These are phyloP conservation scores for Synergus itoensis DNA, from an alignment of 2,888 invertebrate species.

Conservation along the genomic window DNA sequence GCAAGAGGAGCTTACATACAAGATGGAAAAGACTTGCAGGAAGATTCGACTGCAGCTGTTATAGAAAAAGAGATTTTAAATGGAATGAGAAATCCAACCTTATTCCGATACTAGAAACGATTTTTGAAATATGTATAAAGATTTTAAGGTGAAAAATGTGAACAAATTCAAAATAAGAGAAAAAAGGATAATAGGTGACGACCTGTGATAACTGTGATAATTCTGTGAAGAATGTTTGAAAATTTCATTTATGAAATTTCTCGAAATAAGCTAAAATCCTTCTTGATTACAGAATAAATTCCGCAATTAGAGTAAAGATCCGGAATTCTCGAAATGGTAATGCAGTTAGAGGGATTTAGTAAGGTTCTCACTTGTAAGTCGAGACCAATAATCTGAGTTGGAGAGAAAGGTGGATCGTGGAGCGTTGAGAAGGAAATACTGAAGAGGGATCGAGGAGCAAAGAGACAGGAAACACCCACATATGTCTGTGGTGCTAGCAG, in stretches of 20 bases:
- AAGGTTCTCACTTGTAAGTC: neutral
- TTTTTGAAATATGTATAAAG: neutral
- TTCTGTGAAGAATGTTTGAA: neutral
- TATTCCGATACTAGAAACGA: neutral
- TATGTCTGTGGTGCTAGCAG: conserved; percentile 12
- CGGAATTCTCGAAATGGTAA: neutral
- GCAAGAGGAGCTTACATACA: neutral
- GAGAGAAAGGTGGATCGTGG: conserved; percentile 1
- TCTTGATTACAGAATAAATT: neutral
- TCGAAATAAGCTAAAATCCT: neutral
- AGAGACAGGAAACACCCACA: conserved; percentile 35
- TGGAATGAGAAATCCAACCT: neutral
- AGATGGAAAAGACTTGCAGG: neutral
- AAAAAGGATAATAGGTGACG: too few relatives aligned
- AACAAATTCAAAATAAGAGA: too few relatives aligned
- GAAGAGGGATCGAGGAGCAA: conserved; percentile 21
- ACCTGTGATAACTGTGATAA: too few relatives aligned
- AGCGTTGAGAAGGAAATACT: neutral
- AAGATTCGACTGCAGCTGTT: neutral
- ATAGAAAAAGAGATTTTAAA: neutral
- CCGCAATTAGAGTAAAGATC: neutral
- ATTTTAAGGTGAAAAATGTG: too few relatives aligned
- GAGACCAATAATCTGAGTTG: conserved; percentile 16
- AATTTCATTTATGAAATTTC: neutral
- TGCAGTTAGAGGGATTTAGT: neutral